A percentile compares a stretch with the other conserved stretches of the same genome.
These are phyloP conservation scores for Lethrus apterus DNA, from an alignment of 1,140 invertebrate species.

Conservation along the genomic window DNA sequence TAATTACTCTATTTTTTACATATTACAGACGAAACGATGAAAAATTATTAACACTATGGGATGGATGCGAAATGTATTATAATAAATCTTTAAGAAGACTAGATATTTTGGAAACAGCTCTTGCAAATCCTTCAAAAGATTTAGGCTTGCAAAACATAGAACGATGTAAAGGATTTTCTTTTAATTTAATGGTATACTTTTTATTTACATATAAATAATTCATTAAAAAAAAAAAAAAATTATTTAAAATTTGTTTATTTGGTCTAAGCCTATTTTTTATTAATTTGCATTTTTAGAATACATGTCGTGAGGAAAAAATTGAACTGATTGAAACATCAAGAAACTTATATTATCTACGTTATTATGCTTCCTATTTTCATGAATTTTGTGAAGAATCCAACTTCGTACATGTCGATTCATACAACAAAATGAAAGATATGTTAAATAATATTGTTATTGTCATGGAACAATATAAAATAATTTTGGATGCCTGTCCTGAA, in stretches of 20 bases:
- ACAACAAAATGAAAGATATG: slow-evolving; percentile 42
- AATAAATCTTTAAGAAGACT: slow-evolving; percentile 62
- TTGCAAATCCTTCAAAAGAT: slow-evolving; percentile 65
- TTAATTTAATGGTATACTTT: slow-evolving; percentile 44
- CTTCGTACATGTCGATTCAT: slow-evolving; percentile 30
- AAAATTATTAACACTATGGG: slow-evolving; percentile 57
- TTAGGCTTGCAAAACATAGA: slow-evolving; percentile 74
- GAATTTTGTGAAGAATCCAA: slow-evolving; percentile 39
- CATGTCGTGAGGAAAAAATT: slow-evolving; percentile 46
- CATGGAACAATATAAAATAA: slow-evolving; percentile 51
- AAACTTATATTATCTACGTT: slow-evolving; percentile 43
- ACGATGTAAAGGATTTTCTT: slow-evolving; percentile 71
- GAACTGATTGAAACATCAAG: slow-evolving; percentile 45
- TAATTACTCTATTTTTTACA: slow-evolving; percentile 14
- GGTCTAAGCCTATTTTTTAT: too few species aligned
- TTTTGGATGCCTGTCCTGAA: slow-evolving; percentile 53
- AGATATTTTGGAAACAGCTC: slow-evolving; percentile 55
- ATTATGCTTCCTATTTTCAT: slow-evolving; percentile 38
- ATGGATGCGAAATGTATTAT: slow-evolving; percentile 68
- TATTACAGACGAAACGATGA: slow-evolving; percentile 46
- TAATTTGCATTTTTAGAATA: slow-evolving; percentile 40
- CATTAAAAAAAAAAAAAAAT: slow-evolving; percentile 47
- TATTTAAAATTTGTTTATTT: too few species aligned
- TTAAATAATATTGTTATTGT: slow-evolving; percentile 45
- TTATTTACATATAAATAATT: slow-evolving; percentile 32